Evolutionary conservation across 2,113 vertebrate species (phyloP).

Genomic region (Pleuronectes platessa): DNA sequence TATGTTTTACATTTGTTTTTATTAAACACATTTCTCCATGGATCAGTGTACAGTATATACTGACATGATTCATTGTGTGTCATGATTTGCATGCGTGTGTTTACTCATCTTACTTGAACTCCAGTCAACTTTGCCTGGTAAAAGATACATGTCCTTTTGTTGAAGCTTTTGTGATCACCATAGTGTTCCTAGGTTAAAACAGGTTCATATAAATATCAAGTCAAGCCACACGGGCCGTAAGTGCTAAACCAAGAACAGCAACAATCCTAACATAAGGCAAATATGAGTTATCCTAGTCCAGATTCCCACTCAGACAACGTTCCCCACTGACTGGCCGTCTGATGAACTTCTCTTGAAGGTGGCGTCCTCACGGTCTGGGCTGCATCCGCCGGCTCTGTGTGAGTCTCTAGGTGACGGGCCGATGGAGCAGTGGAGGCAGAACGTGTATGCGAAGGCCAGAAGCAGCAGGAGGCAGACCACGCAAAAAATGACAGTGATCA

Average conservation of each 20-base stretch:
- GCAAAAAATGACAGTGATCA: conserved; percentile 76
- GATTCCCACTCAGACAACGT: conserved; percentile 67
- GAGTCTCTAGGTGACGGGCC: conserved; percentile 42
- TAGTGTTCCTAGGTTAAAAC: background rate
- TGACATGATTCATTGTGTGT: background rate
- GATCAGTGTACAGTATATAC: background rate
- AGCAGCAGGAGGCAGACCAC: conserved; percentile 79
- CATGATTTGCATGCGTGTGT: background rate
- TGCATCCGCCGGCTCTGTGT: conserved; percentile 6
- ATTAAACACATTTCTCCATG: conserved; percentile 11
- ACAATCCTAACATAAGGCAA: background rate
- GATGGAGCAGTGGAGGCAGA: conserved; percentile 78
- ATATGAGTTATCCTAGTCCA: background rate
- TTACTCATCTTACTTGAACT: background rate
- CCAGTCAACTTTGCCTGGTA: background rate
- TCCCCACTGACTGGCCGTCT: conserved; percentile 70
- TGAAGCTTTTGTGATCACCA: background rate
- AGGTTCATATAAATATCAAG: conserved; percentile 2
- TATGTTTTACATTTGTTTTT: conserved; percentile 23
- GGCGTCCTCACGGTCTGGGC: conserved; percentile 75
- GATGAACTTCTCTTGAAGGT: conserved; percentile 77
- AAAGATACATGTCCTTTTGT: background rate
- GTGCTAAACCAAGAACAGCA: background rate
- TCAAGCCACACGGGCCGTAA: background rate
- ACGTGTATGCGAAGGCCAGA: conserved; percentile 75